Evolutionary conservation across 35 echinoderm and acorn worm species (phyloP), one percentile per base, ranked within the genome.

Genomic region (Ophiothrix spiculata): DNA sequence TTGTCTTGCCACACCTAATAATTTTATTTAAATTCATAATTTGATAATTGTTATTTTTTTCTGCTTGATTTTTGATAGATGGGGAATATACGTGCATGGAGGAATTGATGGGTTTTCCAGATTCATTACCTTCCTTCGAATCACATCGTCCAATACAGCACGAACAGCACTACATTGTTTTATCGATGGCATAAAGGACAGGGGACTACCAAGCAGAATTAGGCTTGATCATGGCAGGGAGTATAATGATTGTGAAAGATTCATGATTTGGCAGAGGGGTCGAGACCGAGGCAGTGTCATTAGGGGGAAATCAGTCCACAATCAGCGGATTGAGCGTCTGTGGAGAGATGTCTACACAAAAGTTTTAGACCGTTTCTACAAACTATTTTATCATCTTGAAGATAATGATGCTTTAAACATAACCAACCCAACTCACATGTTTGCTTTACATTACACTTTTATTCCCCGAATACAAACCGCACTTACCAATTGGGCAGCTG

Each of bases 331-430:
- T 17, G 38, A 40, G 32, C 0, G 79, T 0, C 29, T 85, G 74
- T 85, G 83, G 83, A 75, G 83, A 40, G 83, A 85, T 40, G 83
- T 85, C 0, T 85, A 56, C 31, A 39, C 1, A 0, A 75, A 75
- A 31, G 83, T 75, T 19, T 38, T 85, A 40, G 69, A 75, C 19
- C 35, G 23, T 16, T 74, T 38, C 40, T 75, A 85, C 23, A 69
- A 85, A 64, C 38, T 85, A 39, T 85, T 85, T 85, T 85, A 85
- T 33, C 69, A 74, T 32, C 25, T 85, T 14, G 83, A 85, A 40
- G 83, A 85, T 16, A 37, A 35, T 35, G 33, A 32, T 12, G 69
- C 69, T 0, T 56, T 69, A 35, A 39, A 85, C 36, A 39, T 85
- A 25, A 3, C 69, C 15, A 85, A 74, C 25, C 0, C 35, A 73